These are phyloP conservation scores for Frieseomelitta varia DNA, from an alignment of 1,140 invertebrate species.

Conservation along the genomic window DNA sequence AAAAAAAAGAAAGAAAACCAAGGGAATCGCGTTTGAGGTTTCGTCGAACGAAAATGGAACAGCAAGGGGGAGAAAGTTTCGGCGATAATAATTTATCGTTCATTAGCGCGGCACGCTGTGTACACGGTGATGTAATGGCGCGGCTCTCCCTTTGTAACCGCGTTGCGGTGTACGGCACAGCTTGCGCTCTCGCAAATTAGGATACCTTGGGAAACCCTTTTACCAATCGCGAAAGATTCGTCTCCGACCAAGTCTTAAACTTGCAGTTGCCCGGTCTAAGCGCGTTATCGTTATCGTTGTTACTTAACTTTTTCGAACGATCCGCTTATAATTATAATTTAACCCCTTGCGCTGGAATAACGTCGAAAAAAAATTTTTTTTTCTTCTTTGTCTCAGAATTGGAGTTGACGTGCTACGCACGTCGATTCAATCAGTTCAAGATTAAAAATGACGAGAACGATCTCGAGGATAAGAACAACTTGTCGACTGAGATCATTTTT, in stretches of 20 bases:
- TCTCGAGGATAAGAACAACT: too few species aligned
- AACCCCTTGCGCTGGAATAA: too few species aligned
- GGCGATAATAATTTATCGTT: constrained; percentile 44
- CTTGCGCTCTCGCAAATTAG: constrained; percentile 41
- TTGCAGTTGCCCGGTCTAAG: background rate
- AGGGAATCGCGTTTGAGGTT: background rate
- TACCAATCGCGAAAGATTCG: constrained; percentile 38
- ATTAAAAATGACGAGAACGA: too few species aligned
- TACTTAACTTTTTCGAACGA: too few species aligned
- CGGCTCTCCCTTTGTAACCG: constrained; percentile 45
- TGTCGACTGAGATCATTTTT: too few species aligned
- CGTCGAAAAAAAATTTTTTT: too few species aligned
- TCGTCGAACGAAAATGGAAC: background rate
- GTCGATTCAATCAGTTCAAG: too few species aligned
- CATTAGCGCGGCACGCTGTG: constrained; percentile 34
- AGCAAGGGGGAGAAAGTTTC: background rate
- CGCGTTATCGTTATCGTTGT: background rate
- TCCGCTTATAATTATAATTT: too few species aligned
- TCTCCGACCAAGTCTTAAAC: background rate
- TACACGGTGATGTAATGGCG: constrained; percentile 32
- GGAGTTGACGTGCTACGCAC: too few species aligned
- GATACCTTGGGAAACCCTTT: constrained; percentile 40
- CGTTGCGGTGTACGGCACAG: background rate
- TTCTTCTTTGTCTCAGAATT: too few species aligned
- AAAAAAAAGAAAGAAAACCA: too few species aligned